Percentiles rank a stretch among this genome's conserved stretches.
Evolutionary conservation across 1,140 invertebrate genomes (phyloP).

Genomic region (Zaprionus camerounensis): DNA sequence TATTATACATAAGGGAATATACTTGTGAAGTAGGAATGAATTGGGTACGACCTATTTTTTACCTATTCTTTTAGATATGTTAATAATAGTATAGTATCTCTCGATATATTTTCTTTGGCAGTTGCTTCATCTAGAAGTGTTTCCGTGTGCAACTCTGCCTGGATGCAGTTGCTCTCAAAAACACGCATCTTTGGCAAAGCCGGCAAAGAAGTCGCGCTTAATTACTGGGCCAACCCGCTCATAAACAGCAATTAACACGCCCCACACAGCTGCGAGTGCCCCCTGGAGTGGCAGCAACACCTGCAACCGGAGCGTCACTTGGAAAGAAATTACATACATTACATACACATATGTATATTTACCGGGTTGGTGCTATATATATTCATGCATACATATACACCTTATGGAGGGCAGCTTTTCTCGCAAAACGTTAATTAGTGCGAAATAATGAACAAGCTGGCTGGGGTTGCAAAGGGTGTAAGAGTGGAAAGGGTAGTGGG

Average conservation of each 20-base stretch:
- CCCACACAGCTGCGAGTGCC: constrained; percentile 34
- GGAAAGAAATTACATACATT: background rate
- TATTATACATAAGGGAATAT: too few relatives aligned
- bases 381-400: constrained; percentile 1
- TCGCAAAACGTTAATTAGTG: constrained; percentile 78
- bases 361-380: background rate
- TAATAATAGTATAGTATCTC: background rate
- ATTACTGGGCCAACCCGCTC: constrained; percentile 74
- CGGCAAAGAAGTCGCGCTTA: constrained; percentile 62
- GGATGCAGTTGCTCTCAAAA: constrained; percentile 19
- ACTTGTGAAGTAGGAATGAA: too few relatives aligned
- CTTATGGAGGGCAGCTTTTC: constrained; percentile 58
- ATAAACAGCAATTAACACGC: constrained; percentile 77
- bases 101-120: background rate
- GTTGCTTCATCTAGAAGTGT: background rate
- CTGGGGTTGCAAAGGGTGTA: background rate
- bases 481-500: background rate
- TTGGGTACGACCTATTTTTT: too few relatives aligned
- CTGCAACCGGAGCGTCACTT: constrained; percentile 16
- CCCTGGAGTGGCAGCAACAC: constrained; percentile 35
- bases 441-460: constrained; percentile 70
- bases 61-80: too few relatives aligned
- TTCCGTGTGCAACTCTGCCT: background rate
- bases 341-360: constrained; percentile 31
- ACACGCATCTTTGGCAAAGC: constrained; percentile 20